These are phyloP conservation scores for Ctenosaura bakeri DNA, from an alignment of 2,797 vertebrate genomes.

Conservation along the genomic window DNA sequence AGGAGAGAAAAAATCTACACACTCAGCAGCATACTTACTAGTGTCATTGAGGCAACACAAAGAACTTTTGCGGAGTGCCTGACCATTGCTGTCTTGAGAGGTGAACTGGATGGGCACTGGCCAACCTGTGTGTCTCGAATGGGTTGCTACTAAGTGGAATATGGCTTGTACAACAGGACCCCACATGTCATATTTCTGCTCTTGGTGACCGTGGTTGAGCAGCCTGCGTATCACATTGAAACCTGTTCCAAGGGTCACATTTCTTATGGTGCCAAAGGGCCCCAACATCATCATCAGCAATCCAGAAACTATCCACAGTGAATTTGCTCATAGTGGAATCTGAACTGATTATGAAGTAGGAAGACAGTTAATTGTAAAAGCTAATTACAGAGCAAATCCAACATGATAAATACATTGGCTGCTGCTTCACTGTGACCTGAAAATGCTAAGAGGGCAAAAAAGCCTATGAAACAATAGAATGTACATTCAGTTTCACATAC, in stretches of 20 bases:
- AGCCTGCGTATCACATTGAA: not conserved
- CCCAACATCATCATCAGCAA: not conserved
- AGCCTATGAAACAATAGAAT: not conserved
- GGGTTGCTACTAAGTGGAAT: not conserved
- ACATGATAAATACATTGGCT: not conserved
- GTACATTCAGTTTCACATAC: not conserved
- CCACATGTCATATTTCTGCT: not conserved
- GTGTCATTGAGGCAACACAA: not conserved
- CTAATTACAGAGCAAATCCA: not conserved
- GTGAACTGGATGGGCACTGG: not conserved
- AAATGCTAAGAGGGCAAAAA: not conserved
- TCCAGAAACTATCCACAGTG: not conserved
- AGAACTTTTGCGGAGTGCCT: not conserved
- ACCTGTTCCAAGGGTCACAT: not conserved
- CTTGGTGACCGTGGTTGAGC: not conserved
- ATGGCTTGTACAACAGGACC: not conserved
- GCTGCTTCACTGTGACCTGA: not conserved
- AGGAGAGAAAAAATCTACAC: no score
- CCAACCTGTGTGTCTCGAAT: not conserved
- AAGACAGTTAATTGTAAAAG: not conserved
- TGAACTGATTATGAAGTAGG: not conserved
- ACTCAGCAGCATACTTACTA: not conserved
- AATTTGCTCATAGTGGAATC: not conserved
- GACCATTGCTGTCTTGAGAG: not conserved
- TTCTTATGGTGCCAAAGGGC: not conserved